Base-by-base conservation (phyloP, 1,140 invertebrate species). In the Cotesia glomerata region DNA sequence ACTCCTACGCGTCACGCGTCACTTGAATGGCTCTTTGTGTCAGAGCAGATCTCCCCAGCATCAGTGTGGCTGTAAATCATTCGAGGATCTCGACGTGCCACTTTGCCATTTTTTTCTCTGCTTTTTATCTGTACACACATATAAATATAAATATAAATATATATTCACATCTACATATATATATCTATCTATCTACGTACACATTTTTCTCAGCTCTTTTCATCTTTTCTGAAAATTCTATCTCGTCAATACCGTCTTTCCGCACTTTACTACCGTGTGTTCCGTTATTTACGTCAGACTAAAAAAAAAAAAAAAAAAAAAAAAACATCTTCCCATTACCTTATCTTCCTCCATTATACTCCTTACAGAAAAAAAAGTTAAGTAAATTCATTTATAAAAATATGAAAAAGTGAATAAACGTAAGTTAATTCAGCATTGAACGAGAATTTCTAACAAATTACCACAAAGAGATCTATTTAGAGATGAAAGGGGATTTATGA, bases 21-120 rank as follows among this genome's bases (percentile, higher is more conserved):
- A 65, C 69, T 71, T 65, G 61, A 71, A 71, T 71, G 45, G 62
- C 51, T 71, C 62, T 71, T 71, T 71, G 69, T 71, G 49, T 45
- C 39, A 45, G 39, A 62, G 62, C 16, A 5, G n/a, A 54, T 56
- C 62, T 54, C 65, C 45, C 32, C 34, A 13, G 52, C 16, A 9
- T 45, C 45, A 59, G 56, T 32, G 39, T 14, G 69, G 49, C 45
- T 26, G 69, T 71, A 71, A 71, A 71, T 71, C 69, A 71, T 71
- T 52, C 69, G 18, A 35, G 54, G 69, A 65, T 35, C 62, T 36
- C 34, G 45, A 63, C 62, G 51, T 16, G 51, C 62, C 62, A 65
- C 69, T 65, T 71, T 52, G 49, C 51, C 51, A 14, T 65, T 58
- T 71, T 71, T 71, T 56, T 58, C 35, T 51, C 34, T n/a, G 36